Base-by-base conservation (phyloP, 2,113 vertebrate genomes). In the Puma concolor region DNA sequence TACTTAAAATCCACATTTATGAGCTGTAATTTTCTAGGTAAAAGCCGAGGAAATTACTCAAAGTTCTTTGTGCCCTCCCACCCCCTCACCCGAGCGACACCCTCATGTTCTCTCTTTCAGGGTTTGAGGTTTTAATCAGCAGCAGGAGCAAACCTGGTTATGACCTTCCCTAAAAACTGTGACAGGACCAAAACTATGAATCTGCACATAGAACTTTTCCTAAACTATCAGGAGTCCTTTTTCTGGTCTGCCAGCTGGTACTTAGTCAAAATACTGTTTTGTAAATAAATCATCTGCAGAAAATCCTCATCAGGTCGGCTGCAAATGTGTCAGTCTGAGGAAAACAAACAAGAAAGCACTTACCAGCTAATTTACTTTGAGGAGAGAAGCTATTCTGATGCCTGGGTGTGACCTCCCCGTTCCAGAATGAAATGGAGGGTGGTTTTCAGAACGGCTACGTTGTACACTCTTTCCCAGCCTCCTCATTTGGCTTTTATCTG, bases 301-400 rank as follows among this genome's bases (percentile, higher is more conserved):
- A 77, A 95, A 95, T 88, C 67, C 60, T 85, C 60, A 31, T 93
- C 89, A 93, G 93, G 67, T 96, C 79, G 76, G 80, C 48, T 67
- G 57, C 64, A 63, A 95, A 88, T 27, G 4, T 64, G 36, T 87
- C 91, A 16, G 63, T 60, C 57, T 41, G 67, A 96, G 85, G 67
- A 97, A 98, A 97, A 76, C 64, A 97, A 85, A 90, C 50, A 88
- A 27, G 83, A 60, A 91, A 85, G 94, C 76, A 98, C 98, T 80
- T 98, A 98, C 98, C 98, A 96, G n/a, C 69, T 94, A 97, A 48
- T 96, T 89, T 71, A 97, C 91, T 96, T 86, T 79, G 77, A 92
- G 81, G 82, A 95, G 2, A 5, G 98, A 97, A 81, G 10, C 10
- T 95, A 36, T 96, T 94, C 72, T 77, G 95, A 95, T 95, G 96